Evolutionary conservation across 2,113 vertebrate genomes (phyloP).

Genomic region (Drymodes brunneopygia): DNA sequence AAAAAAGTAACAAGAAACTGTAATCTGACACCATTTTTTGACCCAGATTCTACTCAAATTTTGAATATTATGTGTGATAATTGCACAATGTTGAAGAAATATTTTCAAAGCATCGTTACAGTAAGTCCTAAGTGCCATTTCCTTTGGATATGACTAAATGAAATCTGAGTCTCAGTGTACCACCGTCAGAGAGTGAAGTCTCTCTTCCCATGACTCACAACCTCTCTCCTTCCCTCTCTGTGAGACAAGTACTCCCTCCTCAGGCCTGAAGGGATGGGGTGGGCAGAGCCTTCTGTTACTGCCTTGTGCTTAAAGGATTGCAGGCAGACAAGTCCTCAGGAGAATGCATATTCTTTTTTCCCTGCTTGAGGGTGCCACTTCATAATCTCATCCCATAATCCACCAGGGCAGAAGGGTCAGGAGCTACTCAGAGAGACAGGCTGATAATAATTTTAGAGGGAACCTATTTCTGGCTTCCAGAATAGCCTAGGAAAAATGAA

Average conservation of each 20-base stretch:
- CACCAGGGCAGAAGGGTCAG: not conserved
- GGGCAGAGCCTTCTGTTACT: not conserved
- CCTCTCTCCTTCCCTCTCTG: not conserved
- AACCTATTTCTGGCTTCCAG: not conserved
- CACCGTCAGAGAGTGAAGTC: rapidly evolving
- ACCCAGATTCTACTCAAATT: not conserved
- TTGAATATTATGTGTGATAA: not conserved
- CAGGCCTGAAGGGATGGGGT: not conserved
- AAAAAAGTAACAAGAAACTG: not conserved
- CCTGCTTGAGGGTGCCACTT: not conserved
- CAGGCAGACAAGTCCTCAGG: not conserved
- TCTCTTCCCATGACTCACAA: not conserved
- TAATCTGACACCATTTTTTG: not conserved
- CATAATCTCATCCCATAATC: not conserved
- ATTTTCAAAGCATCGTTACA: not conserved
- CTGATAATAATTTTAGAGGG: not conserved
- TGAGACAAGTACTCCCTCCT: not conserved
- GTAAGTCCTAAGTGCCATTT: not conserved
- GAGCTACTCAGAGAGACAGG: not conserved
- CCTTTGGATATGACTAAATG: not conserved
- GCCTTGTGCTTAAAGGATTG: not conserved
- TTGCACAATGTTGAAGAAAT: not conserved
- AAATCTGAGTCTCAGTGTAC: not conserved
- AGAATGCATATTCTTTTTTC: not conserved
- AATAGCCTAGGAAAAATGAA: not conserved